phyloP scores from a whole-genome alignment of 2,113 vertebrate genomes.

The Onychostruthus taczanowskii region DNA sequence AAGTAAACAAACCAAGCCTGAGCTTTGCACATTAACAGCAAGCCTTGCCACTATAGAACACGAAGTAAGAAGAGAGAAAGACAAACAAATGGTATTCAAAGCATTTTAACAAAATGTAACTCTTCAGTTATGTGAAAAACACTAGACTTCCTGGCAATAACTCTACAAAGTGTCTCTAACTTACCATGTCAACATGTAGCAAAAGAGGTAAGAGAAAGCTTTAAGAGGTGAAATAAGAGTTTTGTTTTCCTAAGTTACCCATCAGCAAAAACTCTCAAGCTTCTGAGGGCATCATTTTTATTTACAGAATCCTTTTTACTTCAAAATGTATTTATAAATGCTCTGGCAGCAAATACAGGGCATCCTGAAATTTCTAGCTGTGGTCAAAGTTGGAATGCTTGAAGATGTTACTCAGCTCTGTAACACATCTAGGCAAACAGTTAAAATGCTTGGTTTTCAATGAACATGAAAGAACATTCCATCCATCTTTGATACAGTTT shows the following conservation, averaged over 20 bases:
- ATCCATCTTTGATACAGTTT: not conserved
- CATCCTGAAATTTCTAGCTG: conserved; percentile 50
- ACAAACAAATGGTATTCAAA: not conserved
- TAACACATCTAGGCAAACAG: conserved; percentile 46
- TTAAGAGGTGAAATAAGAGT: not conserved
- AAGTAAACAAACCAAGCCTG: not conserved
- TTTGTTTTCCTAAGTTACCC: not conserved
- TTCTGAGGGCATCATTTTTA: not conserved
- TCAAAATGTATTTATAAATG: conserved; percentile 48
- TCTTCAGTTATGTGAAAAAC: not conserved
- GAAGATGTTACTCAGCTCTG: conserved; percentile 46
- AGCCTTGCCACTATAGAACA: not conserved
- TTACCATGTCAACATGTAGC: not conserved
- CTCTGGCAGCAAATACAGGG: conserved; percentile 44
- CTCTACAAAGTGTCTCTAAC: not conserved
- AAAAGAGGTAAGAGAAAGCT: not conserved
- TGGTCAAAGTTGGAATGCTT: conserved; percentile 51
- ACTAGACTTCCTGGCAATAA: not conserved
- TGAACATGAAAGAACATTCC: not conserved
- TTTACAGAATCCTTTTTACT: conserved; percentile 22
- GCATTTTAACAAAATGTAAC: not conserved
- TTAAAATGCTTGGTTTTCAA: not conserved
- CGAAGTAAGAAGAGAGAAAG: not conserved
- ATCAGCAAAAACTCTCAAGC: not conserved
- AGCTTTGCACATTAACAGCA: not conserved